These are phyloP conservation scores for Endomychus coccineus DNA, from an alignment of 2,888 invertebrate genomes.

Conservation along the genomic window DNA sequence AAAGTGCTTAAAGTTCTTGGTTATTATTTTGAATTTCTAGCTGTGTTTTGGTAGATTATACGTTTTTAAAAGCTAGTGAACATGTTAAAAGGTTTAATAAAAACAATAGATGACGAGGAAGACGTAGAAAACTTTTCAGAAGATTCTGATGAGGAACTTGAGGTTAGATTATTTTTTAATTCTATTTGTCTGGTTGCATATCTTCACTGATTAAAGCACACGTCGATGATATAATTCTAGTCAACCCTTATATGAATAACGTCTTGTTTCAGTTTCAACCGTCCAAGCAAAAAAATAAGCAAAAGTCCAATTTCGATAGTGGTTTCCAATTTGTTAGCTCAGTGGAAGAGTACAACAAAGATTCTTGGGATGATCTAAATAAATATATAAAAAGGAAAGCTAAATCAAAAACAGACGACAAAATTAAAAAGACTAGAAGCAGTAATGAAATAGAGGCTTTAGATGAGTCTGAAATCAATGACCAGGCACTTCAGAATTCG, in stretches of 20 bases:
- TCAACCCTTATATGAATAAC: not conserved
- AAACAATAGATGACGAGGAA: constrained; percentile 77
- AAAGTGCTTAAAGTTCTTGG: too few species aligned
- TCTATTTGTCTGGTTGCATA: not conserved
- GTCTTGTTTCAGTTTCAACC: constrained; percentile 68
- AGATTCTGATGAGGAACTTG: constrained; percentile 72
- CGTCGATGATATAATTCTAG: too few species aligned
- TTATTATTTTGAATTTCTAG: too few species aligned
- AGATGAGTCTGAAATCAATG: constrained; percentile 45
- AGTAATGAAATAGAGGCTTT: too few species aligned
- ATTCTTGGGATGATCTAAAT: constrained; percentile 41
- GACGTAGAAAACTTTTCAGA: constrained; percentile 74
- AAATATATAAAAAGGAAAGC: constrained; percentile 54
- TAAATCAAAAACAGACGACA: constrained; percentile 75
- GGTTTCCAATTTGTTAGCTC: constrained; percentile 74
- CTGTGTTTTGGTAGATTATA: too few species aligned
- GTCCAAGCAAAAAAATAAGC: constrained; percentile 61
- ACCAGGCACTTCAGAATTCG: constrained; percentile 46
- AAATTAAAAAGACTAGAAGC: constrained; percentile 58
- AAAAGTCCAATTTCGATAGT: constrained; percentile 69
- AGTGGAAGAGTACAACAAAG: constrained; percentile 71
- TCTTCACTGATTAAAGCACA: not conserved
- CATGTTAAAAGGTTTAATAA: too few species aligned
- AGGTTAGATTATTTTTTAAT: constrained; percentile 48
- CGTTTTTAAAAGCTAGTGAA: too few species aligned